phyloP scores from a whole-genome alignment of 2,113 vertebrate genomes.

The Silurus meridionalis region DNA sequence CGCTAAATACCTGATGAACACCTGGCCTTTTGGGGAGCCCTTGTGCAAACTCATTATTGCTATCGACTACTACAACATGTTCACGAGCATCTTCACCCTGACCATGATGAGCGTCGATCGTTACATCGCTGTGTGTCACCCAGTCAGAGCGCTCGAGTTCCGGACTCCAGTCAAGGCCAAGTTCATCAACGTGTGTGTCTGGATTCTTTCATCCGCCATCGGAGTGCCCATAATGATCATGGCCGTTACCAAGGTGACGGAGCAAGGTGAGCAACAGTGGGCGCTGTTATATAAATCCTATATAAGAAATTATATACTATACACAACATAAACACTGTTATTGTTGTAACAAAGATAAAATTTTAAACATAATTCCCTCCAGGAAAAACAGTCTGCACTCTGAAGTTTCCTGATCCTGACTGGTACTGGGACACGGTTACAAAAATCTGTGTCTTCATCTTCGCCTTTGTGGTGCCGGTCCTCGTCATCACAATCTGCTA shows the following conservation, averaged over 20 bases:
- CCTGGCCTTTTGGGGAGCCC: slow-evolving; percentile 89
- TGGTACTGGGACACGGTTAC: slow-evolving; percentile 95
- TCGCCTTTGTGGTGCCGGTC: slow-evolving; percentile 91
- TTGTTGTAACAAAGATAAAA: neutral
- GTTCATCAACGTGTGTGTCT: slow-evolving; percentile 92
- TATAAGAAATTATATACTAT: neutral
- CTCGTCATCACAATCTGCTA: slow-evolving; percentile 94
- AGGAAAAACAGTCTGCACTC: slow-evolving; percentile 77
- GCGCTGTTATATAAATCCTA: neutral
- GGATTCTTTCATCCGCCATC: slow-evolving; percentile 88
- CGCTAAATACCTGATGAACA: slow-evolving; percentile 91
- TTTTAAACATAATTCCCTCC: slow-evolving; percentile 19
- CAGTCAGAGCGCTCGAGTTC: slow-evolving; percentile 87
- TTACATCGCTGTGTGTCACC: slow-evolving; percentile 92
- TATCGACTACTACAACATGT: slow-evolving; percentile 99
- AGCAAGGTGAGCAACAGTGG: slow-evolving; percentile 73
- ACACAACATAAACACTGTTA: neutral
- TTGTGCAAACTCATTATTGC: slow-evolving; percentile 91
- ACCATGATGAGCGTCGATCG: slow-evolving; percentile 98
- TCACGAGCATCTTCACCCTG: slow-evolving; percentile 96
- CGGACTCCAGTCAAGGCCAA: slow-evolving; percentile 90
- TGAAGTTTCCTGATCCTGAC: slow-evolving; percentile 88
- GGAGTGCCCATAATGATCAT: slow-evolving; percentile 93
- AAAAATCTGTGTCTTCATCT: slow-evolving; percentile 96
- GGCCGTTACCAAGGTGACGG: slow-evolving; percentile 81